Evolutionary conservation across 2,888 invertebrate genomes (phyloP).

Genomic region (Drosophila glabriapex): DNA sequence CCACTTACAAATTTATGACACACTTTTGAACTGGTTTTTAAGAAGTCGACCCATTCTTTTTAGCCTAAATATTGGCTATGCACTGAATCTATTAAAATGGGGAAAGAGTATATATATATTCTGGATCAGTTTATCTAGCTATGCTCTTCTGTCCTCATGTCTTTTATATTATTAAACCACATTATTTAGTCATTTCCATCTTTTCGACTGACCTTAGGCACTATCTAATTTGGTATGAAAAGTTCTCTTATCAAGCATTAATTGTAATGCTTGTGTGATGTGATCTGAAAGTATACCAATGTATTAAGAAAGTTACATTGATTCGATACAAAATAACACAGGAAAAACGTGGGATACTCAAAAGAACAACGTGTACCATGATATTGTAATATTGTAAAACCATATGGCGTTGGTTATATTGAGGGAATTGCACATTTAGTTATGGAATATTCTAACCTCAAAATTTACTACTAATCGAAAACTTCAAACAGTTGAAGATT

Average conservation of each 20-base stretch:
- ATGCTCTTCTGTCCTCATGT: not conserved
- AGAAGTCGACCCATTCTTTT: not conserved
- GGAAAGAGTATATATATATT: not conserved
- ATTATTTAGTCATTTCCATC: not conserved
- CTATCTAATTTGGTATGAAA: too few relatives aligned
- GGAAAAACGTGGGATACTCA: too few relatives aligned
- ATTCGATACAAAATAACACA: too few relatives aligned
- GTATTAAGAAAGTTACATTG: not conserved
- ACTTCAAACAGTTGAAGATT: not conserved
- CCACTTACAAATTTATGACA: not conserved
- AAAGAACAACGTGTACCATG: not conserved
- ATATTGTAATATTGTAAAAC: not conserved
- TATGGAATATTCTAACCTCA: constrained; percentile 5
- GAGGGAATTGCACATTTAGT: not conserved
- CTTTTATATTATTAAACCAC: not conserved
- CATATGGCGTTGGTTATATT: not conserved
- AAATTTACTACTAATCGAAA: constrained; percentile 1
- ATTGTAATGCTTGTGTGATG: too few relatives aligned
- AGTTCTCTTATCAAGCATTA: too few relatives aligned
- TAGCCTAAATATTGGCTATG: not conserved
- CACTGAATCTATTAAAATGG: not conserved
- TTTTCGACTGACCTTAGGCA: too few relatives aligned
- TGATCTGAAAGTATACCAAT: too few relatives aligned
- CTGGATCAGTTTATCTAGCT: not conserved
- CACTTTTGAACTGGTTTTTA: not conserved